Percentiles rank a stretch among this genome's conserved stretches.
These are phyloP conservation scores for Onychostoma macrolepis DNA, from an alignment of 2,113 vertebrate genomes.

Conservation along the genomic window DNA sequence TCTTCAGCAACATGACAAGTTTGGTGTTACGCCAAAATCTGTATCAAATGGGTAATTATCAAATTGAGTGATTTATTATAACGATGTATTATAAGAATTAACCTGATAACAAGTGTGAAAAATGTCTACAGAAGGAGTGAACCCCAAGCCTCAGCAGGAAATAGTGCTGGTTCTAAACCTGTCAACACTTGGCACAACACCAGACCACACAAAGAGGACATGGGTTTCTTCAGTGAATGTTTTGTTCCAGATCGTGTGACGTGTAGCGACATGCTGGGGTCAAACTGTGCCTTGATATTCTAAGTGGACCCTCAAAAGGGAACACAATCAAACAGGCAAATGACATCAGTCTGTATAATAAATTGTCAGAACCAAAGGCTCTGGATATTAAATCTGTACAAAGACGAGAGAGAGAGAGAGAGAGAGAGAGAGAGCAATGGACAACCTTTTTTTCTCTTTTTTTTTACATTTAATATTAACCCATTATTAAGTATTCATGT, in stretches of 20 bases:
- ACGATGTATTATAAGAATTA: background rate
- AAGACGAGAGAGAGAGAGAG: background rate
- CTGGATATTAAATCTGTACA: background rate
- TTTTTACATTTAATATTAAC: background rate
- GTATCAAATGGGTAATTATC: background rate
- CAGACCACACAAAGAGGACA: slow-evolving; percentile 58
- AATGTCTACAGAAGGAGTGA: background rate
- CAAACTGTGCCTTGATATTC: slow-evolving; percentile 49
- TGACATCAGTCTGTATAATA: background rate
- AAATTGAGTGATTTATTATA: background rate
- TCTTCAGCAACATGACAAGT: background rate
- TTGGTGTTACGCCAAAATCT: background rate
- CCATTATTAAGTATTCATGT: background rate
- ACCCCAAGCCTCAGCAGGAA: background rate
- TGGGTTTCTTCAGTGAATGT: slow-evolving; percentile 49
- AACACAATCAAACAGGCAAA: background rate
- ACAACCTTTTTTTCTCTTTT: background rate
- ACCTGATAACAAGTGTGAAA: background rate
- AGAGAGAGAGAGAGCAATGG: background rate
- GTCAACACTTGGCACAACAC: slow-evolving; percentile 56
- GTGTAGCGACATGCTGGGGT: slow-evolving; percentile 56
- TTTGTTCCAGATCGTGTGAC: slow-evolving; percentile 57
- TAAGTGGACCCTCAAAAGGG: slow-evolving; percentile 31
- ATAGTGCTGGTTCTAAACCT: slow-evolving; percentile 34
- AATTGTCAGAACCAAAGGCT: background rate